These are phyloP conservation scores for Autographa pulchrina DNA, from an alignment of 2,888 invertebrate genomes.

Conservation along the genomic window DNA sequence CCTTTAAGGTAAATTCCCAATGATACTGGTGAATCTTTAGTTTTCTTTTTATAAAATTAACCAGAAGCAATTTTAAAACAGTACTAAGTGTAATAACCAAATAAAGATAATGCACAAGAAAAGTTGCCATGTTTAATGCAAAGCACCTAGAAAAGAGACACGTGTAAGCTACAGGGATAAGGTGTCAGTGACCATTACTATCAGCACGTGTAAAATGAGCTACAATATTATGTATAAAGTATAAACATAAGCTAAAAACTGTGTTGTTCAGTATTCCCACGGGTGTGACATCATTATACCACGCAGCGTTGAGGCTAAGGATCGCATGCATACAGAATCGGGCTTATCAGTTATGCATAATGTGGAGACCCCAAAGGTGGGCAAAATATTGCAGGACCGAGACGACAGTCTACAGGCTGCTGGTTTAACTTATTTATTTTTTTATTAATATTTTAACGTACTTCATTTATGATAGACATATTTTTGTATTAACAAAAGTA, in stretches of 20 bases:
- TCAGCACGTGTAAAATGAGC: conserved; percentile 5
- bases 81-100: too few relatives aligned
- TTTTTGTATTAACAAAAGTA: not conserved
- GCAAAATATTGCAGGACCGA: conserved; percentile 86
- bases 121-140: not conserved
- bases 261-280: conserved; percentile 70
- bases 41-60: too few relatives aligned
- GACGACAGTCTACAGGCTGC: conserved; percentile 53
- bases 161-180: not conserved
- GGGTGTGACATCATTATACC: conserved; percentile 81
- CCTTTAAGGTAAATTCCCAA: too few relatives aligned
- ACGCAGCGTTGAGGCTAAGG: conserved; percentile 78
- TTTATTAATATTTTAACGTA: not conserved
- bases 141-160: not conserved
- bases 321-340: conserved; percentile 89
- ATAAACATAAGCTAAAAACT: conserved; percentile 69
- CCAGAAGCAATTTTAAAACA: too few relatives aligned
- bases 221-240: conserved; percentile 33
- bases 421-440: conserved; percentile 34
- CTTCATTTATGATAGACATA: not conserved
- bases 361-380: conserved; percentile 88
- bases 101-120: not conserved
- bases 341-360: conserved; percentile 90
- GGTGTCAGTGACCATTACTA: not conserved
- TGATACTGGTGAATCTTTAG: too few relatives aligned